phyloP scores from a whole-genome alignment of 2,888 invertebrate genomes.

The Netelia fuscicornis region DNA sequence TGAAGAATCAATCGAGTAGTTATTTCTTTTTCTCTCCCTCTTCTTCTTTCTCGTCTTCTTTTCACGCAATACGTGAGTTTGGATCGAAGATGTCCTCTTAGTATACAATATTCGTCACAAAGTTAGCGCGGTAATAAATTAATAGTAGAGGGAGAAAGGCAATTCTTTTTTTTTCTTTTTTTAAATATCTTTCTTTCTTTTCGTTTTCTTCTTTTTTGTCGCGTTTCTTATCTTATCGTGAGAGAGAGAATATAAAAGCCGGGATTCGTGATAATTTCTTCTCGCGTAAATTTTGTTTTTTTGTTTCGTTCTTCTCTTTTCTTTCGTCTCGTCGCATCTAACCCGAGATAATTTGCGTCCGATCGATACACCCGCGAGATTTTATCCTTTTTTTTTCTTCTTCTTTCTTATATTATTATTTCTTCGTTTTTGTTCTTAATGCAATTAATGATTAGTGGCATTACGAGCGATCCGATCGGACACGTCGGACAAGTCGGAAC shows the following conservation, averaged over 20 bases:
- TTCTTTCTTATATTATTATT: conserved; percentile 18
- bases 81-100: conserved; percentile 58
- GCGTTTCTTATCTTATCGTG: neutral
- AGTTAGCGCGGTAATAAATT: conserved; percentile 67
- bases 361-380: conserved; percentile 24
- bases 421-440: conserved; percentile 60
- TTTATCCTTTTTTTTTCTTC: conserved; percentile 18
- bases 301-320: conserved; percentile 3
- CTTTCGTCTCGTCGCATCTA: neutral
- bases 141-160: conserved; percentile 45
- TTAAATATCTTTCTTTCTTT: neutral
- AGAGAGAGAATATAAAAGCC: conserved; percentile 42
- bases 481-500: conserved; percentile 70
- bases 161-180: neutral
- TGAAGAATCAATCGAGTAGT: conserved; percentile 63
- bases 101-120: conserved; percentile 62
- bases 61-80: conserved; percentile 54
- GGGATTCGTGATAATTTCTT: conserved; percentile 24
- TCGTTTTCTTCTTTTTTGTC: neutral
- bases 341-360: conserved; percentile 9
- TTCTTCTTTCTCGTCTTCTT: conserved; percentile 28
- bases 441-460: conserved; percentile 76
- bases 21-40: conserved; percentile 2
- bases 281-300: conserved; percentile 1
- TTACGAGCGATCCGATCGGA: conserved; percentile 77